Conservation (phyloP, 1,140 invertebrate genomes). For the Steinernema feltiae region DNA sequence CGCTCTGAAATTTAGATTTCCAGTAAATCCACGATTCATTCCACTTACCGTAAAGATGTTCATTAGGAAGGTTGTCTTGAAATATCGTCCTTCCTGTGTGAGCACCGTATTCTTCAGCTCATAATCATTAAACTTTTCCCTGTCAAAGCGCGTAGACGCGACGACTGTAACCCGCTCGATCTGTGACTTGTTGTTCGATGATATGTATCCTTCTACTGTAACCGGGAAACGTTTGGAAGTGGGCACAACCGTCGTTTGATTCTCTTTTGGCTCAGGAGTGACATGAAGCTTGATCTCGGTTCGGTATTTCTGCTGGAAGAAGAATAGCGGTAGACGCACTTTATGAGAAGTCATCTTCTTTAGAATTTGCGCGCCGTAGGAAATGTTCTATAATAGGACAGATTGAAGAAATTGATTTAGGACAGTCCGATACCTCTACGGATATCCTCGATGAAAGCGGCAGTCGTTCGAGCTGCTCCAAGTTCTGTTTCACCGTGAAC, state of each 20-base stretch:
- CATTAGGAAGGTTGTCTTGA: not conserved
- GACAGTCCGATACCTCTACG: not conserved
- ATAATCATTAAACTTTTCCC: not conserved
- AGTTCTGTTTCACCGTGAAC: not conserved
- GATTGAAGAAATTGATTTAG: not conserved
- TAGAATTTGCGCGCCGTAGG: not conserved
- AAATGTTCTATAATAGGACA: not conserved
- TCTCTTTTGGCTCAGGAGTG: not conserved
- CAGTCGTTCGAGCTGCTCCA: not conserved
- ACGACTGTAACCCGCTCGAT: not conserved
- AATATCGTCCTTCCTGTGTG: not conserved
- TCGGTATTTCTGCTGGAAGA: not conserved
- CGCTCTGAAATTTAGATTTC: not conserved
- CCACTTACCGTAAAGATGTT: not conserved
- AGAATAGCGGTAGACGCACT: not conserved
- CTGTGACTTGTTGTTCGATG: not conserved
- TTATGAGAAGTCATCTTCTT: not conserved
- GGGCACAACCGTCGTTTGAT: not conserved
- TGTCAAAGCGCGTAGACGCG: not conserved
- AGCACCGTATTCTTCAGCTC: not conserved
- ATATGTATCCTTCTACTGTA: constrained; percentile 1
- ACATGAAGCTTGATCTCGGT: not conserved
- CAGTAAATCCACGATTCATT: not conserved
- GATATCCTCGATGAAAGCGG: not conserved
- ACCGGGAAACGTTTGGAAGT: constrained; percentile 3